Evolutionary conservation across 2,888 invertebrate genomes (phyloP), one percentile per base, ranked within the genome.

Genomic region (Philonicus albiceps): DNA sequence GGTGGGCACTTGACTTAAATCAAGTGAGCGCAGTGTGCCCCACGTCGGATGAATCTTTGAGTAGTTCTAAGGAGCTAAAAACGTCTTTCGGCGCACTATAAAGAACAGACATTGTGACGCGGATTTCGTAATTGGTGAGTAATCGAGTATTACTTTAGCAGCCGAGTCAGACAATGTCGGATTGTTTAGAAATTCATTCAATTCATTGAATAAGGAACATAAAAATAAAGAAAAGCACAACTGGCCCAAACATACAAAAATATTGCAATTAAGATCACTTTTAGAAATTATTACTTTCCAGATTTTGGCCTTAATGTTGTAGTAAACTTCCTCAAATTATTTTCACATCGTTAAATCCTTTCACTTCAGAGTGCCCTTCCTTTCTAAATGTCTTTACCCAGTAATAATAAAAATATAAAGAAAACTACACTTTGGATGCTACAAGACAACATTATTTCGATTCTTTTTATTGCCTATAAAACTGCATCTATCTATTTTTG

Each of bases 1-100:
- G 43, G 5, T 31, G 40, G 40, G 53, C 31, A 53, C 53, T 81
- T 81, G 81, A 81, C 81, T 81, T 53, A 55, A 81, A 37, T 81
- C 53, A 55, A 31, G 31, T 55, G 19, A 81, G 13, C n/a, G 22
- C 81, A 55, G 31, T 16, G 37, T 27, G 78, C 43, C 43, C 43
- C 43, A 37, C 22, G 40, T 5, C 27, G 2, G 11, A 31, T 55
- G 53, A 53, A 31, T 81, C 40, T 53, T 30, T 7, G 31, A 55
- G 11, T 5, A 81, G 53, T 81, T 55, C 30, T 81, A 30, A 53
- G 19, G 76, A 27, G 19, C 27, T 76, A 76, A 76, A 34, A 75
- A n/a, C 40, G 11, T 76, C 40, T 40, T 76, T 64, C 64, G 64
- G 27, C 22, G 27, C 11, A 22, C 22, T 64, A 8, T 27, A 2